Conservation (phyloP, 2,113 vertebrate genomes). For the Propithecus coquereli region DNA sequence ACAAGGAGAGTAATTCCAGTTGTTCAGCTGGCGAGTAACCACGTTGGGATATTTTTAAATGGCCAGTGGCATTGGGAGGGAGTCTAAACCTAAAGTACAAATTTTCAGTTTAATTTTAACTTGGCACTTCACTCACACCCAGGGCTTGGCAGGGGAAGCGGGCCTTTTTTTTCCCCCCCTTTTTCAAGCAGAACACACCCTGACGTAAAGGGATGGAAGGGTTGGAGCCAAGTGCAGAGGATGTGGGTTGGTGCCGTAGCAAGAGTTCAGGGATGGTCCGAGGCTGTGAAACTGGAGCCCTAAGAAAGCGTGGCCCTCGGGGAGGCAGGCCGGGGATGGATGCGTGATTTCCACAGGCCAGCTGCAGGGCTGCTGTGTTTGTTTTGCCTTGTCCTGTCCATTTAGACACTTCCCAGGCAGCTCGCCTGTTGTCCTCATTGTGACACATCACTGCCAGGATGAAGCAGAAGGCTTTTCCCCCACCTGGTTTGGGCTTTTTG, state of each 20-base stretch:
- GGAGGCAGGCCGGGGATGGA: neutral
- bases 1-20: neutral
- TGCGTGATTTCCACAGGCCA: neutral
- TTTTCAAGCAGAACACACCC: constrained; percentile 41
- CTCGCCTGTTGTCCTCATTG: neutral
- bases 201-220: neutral
- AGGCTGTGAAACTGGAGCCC: neutral
- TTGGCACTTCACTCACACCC: constrained; percentile 66
- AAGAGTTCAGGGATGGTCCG: neutral
- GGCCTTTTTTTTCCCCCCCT: neutral
- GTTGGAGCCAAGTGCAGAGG: neutral
- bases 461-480: neutral
- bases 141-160: constrained; percentile 63
- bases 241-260: neutral
- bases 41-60: constrained; percentile 60
- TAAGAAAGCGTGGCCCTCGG: neutral
- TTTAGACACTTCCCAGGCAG: neutral
- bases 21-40: neutral
- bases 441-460: neutral
- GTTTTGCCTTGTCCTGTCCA: neutral
- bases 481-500: neutral
- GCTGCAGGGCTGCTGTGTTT: neutral
- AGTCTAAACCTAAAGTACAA: constrained; percentile 68
- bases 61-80: constrained; percentile 30
- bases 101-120: constrained; percentile 77